Evolutionary conservation across 2,888 invertebrate species (phyloP).

Genomic region (Barypeithes pellucidus): DNA sequence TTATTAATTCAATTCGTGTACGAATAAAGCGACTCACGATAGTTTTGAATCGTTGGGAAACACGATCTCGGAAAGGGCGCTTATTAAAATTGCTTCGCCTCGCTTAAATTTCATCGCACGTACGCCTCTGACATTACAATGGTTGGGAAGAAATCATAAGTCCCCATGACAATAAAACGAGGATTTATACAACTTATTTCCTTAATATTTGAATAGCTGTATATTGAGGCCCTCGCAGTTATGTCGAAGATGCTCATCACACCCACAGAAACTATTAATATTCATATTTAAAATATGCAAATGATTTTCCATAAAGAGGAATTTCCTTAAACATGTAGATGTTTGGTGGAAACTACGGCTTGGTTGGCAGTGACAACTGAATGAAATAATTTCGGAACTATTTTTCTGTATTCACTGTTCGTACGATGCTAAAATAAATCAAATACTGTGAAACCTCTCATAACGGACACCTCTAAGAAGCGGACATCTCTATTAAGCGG

Average conservation of each 20-base stretch:
- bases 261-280: slow-evolving; percentile 29
- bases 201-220: slow-evolving; percentile 30
- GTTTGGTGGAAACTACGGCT: background rate
- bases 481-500: too few species aligned
- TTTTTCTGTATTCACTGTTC: too few species aligned
- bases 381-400: too few species aligned
- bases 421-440: too few species aligned
- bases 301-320: slow-evolving; percentile 19
- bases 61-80: too few species aligned
- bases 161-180: slow-evolving; percentile 23
- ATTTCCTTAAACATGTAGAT: slow-evolving; percentile 10
- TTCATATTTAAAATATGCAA: slow-evolving; percentile 37
- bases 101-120: too few species aligned
- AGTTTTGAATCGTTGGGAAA: too few species aligned
- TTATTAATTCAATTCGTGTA: too few species aligned
- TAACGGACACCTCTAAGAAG: too few species aligned
- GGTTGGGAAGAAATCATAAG: slow-evolving; percentile 14
- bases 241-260: slow-evolving; percentile 20
- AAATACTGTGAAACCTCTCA: too few species aligned
- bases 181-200: slow-evolving; percentile 32
- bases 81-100: too few species aligned
- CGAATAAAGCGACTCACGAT: too few species aligned
- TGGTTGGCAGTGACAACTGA: slow-evolving; percentile 1
- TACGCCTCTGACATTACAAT: slow-evolving; percentile 9
- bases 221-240: background rate